Evolutionary conservation across 2,113 vertebrate species (phyloP).

Genomic region (Pongo pygmaeus): DNA sequence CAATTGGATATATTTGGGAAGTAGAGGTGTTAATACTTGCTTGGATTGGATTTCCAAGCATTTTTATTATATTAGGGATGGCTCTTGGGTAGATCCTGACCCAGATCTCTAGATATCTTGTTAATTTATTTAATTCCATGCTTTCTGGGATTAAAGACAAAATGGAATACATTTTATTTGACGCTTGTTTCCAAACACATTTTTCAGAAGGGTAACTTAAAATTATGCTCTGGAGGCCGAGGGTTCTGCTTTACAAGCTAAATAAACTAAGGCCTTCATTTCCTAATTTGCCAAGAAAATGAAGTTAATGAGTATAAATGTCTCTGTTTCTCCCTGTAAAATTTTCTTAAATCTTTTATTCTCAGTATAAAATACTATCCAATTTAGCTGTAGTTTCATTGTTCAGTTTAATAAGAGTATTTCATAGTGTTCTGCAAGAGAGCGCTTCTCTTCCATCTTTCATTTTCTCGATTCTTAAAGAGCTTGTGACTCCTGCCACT

Average conservation of each 20-base stretch:
- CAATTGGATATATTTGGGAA: neutral
- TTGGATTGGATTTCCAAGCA: neutral
- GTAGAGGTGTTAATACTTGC: neutral
- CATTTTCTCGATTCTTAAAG: neutral
- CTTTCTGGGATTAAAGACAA: neutral
- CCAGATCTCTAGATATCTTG: neutral
- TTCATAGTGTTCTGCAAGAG: neutral
- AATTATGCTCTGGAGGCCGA: neutral
- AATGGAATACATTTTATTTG: neutral
- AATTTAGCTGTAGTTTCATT: neutral
- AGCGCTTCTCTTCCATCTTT: neutral
- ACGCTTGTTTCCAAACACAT: neutral
- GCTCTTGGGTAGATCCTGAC: neutral
- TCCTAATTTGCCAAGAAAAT: neutral
- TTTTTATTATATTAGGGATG: neutral
- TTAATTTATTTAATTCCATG: neutral
- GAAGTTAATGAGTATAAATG: neutral
- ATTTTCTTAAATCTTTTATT: neutral
- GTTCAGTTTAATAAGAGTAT: neutral
- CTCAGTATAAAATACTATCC: neutral
- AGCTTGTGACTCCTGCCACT: neutral
- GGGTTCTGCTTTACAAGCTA: neutral
- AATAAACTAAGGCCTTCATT: neutral
- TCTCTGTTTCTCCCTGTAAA: neutral
- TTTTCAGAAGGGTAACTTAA: neutral